A percentile compares a stretch with the other conserved stretches of the same genome.
These are phyloP conservation scores for Vanacampus margaritifer DNA, from an alignment of 2,113 vertebrate species.

Conservation along the genomic window DNA sequence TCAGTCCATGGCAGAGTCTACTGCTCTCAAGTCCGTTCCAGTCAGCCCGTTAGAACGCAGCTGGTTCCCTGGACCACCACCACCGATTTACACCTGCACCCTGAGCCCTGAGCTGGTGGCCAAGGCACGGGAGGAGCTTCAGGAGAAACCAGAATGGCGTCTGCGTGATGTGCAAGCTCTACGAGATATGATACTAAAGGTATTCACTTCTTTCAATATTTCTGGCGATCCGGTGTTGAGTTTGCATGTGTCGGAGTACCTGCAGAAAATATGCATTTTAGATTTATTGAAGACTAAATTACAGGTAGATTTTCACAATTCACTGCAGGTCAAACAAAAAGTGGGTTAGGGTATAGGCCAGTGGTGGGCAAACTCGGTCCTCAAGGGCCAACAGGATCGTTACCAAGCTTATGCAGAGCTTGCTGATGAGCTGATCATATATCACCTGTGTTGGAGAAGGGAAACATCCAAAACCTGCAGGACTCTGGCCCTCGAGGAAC, in stretches of 20 bases:
- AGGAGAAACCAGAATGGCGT: slow-evolving; percentile 96
- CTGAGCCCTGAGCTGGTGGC: slow-evolving; percentile 86
- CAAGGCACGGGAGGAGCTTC: slow-evolving; percentile 93
- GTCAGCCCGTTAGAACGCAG: slow-evolving; percentile 63
- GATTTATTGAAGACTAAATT: too few species aligned
- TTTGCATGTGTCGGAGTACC: background rate
- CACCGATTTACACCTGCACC: slow-evolving; percentile 82
- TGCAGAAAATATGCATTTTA: too few species aligned
- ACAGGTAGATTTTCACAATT: background rate
- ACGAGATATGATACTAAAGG: slow-evolving; percentile 91
- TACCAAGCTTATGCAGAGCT: too few species aligned
- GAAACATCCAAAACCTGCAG: too few species aligned
- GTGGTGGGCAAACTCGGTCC: too few species aligned
- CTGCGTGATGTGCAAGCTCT: slow-evolving; percentile 92
- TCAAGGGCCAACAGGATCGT: too few species aligned
- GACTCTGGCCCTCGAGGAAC: too few species aligned
- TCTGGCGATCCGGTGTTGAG: too few species aligned
- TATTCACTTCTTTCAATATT: slow-evolving; percentile 23
- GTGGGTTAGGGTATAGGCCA: too few species aligned
- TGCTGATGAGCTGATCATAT: too few species aligned
- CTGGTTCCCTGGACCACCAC: slow-evolving; percentile 70
- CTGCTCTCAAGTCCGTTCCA: slow-evolving; percentile 73
- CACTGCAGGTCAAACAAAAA: too few species aligned
- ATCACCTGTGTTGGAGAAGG: too few species aligned
- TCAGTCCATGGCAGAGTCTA: slow-evolving; percentile 82